Evolutionary conservation across 2,888 invertebrate species (phyloP), one percentile per base, ranked within the genome.

Genomic region (Creontiades dilutus): DNA sequence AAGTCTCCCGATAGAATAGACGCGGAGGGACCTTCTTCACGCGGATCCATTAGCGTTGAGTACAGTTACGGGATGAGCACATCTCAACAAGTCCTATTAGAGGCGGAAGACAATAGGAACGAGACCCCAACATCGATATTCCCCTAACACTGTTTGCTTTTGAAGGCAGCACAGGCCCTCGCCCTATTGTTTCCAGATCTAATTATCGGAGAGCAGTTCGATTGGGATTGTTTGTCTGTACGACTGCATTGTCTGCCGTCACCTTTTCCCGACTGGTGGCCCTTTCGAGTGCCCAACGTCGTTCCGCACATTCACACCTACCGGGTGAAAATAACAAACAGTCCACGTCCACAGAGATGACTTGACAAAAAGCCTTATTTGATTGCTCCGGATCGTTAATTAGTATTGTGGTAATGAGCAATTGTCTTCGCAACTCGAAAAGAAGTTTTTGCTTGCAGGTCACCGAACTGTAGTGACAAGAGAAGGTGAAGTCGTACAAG

Each of bases 31-130:
- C 48, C 52, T 48, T 47, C 86, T 86, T 48, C 86, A 37, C 78
- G 78, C 88, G n/a, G 88, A 88, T 88, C 88, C 88, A 88, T 88
- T 88, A 88, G 52, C 75, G 52, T 88, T 52, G 80, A 88, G 85
- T 85, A 85, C 85, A 85, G 85, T 85, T 85, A 85, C 55, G 23
- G 23, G 37, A 28, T 28, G 85, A 55, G 85, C 85, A 61, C 47
- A 85, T 85, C 85, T 55, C 82, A 82, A 85, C 85, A 85, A 57
- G 61, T 85, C 61, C 85, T 85, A 85, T 85, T 85, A 85, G 57
- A 27, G 27, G 23, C n/a, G 46, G 46, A 80, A 85, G 61, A 61
- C 85, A 85, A 85, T 61, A 61, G 82, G 82, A 19, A 82, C 27
- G 82, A 47, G 52, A 82, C 48, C 82, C 82, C 52, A 82, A 82